A percentile compares a stretch with the other conserved stretches of the same genome.
These are phyloP conservation scores for Boloria euphrosyne DNA, from an alignment of 2,888 invertebrate species.

Conservation along the genomic window DNA sequence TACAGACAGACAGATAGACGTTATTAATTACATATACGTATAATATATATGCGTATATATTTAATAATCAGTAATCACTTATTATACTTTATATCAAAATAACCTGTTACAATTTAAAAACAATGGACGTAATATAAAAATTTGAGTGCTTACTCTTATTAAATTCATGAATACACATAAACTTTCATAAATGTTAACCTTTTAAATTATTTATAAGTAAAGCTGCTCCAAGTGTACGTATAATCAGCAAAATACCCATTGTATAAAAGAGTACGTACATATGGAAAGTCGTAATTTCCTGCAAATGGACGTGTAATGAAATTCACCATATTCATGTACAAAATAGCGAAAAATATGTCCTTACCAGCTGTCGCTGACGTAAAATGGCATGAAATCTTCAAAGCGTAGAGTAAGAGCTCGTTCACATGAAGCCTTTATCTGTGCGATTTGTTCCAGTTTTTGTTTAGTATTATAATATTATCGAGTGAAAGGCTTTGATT, in stretches of 20 bases:
- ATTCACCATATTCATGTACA: constrained; percentile 19
- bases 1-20: too few relatives aligned
- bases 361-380: constrained; percentile 22
- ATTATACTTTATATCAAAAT: too few relatives aligned
- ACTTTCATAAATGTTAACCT: too few relatives aligned
- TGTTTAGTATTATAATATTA: not conserved
- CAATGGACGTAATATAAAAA: too few relatives aligned
- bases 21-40: too few relatives aligned
- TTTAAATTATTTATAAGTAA: not conserved
- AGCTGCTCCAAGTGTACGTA: not conserved
- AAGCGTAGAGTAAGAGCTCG: constrained; percentile 12
- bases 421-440: constrained; percentile 1
- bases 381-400: constrained; percentile 28
- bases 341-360: constrained; percentile 27
- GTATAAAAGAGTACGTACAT: not conserved
- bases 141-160: too few relatives aligned
- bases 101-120: too few relatives aligned
- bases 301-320: constrained; percentile 26
- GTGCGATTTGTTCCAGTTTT: constrained; percentile 4
- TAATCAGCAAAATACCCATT: not conserved
- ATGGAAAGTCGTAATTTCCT: constrained; percentile 10
- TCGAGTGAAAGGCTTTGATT: not conserved
- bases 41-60: too few relatives aligned
- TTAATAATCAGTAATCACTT: too few relatives aligned
- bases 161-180: too few relatives aligned